Base-by-base conservation (phyloP, 1,140 invertebrate species). In the Temnothorax nylanderi region DNA sequence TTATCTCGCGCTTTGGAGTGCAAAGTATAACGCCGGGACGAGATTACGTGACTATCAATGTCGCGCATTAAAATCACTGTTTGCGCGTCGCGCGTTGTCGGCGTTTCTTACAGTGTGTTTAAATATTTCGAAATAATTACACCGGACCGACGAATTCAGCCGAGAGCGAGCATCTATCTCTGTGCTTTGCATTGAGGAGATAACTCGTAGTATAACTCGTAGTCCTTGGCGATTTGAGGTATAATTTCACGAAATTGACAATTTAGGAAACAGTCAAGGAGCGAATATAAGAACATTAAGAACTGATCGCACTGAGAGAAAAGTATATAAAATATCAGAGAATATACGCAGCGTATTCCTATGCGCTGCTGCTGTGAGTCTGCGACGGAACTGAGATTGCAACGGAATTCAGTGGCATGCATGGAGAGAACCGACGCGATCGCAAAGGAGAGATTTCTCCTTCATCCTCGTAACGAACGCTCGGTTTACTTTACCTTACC, bases 41-140 rank as follows among this genome's bases (percentile, higher is more conserved):
- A 60, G 51, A 84, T 75, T 75, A 75, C 54, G 26, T 62, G 54
- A 47, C 41, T 75, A 75, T 75, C 80, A 84, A 84, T 84, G 32
- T 32, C 41, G 69, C 44, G 54, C 80, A 84, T 84, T 84, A 84
- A 84, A 84, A 74, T 84, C 80, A 75, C 69, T 41, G 26, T 56
- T 74, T 44, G 16, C 77, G 21, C n/a, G 13, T 13, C 32, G 21
- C 34, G 16, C 41, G 41, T 32, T 34, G 11, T 21, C 11, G 2
- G 26, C 37, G 26, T 84, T 75, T 74, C 13, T 64, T 37, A 26
- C 26, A 13, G 32, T 32, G 16, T 18, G 7, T 75, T 84, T 71
- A 81, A 71, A 71, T 7, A 32, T 84, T 84, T 62, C 69, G n/a
- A 84, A 60, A 84, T 84, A 74, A 74, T 84, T 74, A 26, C 16